Evolutionary conservation across 2,888 invertebrate species (phyloP).

Genomic region (Pseudoips prasinana): DNA sequence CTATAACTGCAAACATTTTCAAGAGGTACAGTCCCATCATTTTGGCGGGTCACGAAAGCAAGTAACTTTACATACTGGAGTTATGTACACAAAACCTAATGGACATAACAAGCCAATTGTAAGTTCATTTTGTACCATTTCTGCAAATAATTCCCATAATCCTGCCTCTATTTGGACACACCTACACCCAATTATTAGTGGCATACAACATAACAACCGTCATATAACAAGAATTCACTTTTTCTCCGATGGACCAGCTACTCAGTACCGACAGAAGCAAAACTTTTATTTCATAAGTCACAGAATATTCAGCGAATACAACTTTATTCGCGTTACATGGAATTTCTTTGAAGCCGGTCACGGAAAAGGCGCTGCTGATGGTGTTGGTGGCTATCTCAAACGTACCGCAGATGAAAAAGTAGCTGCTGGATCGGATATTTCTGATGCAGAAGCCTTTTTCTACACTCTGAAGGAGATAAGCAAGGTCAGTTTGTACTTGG

Average conservation of each 20-base stretch:
- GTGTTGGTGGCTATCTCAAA: constrained; percentile 1
- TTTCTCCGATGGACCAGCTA: constrained; percentile 5
- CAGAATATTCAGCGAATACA: constrained; percentile 2
- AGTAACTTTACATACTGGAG: constrained; percentile 1
- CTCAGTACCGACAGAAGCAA: constrained; percentile 6
- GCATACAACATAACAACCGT: not conserved
- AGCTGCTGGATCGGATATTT: constrained; percentile 2
- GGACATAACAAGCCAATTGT: not conserved
- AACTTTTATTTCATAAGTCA: constrained; percentile 3
- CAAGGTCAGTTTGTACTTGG: not conserved
- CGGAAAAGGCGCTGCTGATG: constrained; percentile 4
- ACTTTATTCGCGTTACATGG: constrained; percentile 4
- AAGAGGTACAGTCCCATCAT: constrained; percentile 5
- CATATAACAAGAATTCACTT: constrained; percentile 1
- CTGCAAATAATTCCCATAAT: constrained; percentile 1
- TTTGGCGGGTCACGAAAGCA: not conserved
- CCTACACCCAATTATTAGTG: constrained; percentile 2
- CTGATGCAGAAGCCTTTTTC: not conserved
- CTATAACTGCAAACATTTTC: constrained; percentile 1
- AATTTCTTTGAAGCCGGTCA: constrained; percentile 6
- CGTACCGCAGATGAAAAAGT: not conserved
- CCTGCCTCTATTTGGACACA: constrained; percentile 7
- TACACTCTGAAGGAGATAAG: not conserved
- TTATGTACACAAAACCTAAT: not conserved
- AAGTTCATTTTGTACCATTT: constrained; percentile 2